Percentiles rank a stretch among this genome's conserved stretches.
Evolutionary conservation across 2,797 vertebrate species (phyloP).

Genomic region (Pseudomugil tenellus): DNA sequence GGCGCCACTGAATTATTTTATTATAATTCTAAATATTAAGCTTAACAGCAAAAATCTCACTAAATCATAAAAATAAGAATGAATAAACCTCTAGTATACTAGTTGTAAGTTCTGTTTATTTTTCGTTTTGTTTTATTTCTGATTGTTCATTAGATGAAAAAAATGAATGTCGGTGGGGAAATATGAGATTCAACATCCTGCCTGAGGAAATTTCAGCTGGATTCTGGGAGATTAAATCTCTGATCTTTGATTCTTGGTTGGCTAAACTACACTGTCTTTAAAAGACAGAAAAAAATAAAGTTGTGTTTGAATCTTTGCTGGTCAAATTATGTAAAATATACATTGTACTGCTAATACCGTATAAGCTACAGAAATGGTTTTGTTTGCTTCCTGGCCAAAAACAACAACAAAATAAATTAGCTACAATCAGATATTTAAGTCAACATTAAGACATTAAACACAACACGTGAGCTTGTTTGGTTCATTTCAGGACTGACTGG

Average conservation of each 20-base stretch:
- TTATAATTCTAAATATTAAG: too few species aligned
- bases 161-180: too few species aligned
- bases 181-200: background rate
- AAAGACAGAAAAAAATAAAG: background rate
- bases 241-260: background rate
- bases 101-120: too few species aligned
- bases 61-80: too few species aligned
- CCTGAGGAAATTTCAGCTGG: background rate
- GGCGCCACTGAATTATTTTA: too few species aligned
- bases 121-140: too few species aligned
- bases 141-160: background rate
- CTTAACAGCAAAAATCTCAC: too few species aligned
- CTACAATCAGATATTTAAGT: background rate
- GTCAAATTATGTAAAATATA: too few species aligned
- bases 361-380: background rate
- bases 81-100: too few species aligned
- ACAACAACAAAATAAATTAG: too few species aligned
- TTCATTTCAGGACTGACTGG: background rate
- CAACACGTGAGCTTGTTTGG: background rate
- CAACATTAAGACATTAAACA: background rate
- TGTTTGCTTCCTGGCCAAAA: background rate
- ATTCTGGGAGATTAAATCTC: background rate
- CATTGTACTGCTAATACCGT: background rate
- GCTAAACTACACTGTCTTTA: background rate
- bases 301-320: too few species aligned